Evolutionary conservation across 2,113 vertebrate species (phyloP).

Genomic region (Dasyurus viverrinus): DNA sequence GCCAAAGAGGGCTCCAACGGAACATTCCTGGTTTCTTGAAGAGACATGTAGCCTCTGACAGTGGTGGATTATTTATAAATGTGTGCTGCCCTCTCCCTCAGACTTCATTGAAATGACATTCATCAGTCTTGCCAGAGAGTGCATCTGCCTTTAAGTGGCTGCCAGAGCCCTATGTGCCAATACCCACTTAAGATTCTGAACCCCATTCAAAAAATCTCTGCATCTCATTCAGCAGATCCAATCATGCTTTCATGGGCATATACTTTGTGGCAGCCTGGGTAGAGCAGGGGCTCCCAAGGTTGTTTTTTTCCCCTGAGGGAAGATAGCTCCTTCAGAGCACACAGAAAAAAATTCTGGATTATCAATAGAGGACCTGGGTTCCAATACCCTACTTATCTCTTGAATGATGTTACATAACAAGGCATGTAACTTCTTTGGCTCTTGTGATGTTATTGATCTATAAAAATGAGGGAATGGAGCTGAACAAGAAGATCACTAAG

Average conservation of each 20-base stretch:
- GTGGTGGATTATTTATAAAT: conserved; percentile 33
- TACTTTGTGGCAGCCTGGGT: not conserved
- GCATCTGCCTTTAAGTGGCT: not conserved
- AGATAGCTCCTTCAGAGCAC: not conserved
- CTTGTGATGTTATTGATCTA: not conserved
- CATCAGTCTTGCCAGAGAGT: conserved; percentile 35
- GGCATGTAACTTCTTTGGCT: not conserved
- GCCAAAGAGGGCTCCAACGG: not conserved
- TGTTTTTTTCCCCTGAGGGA: not conserved
- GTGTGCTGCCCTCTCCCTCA: conserved; percentile 21
- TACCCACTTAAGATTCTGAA: conserved; percentile 58
- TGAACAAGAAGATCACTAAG: not conserved
- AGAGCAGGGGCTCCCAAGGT: not conserved
- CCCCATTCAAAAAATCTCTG: not conserved
- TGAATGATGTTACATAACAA: not conserved
- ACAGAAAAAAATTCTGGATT: not conserved
- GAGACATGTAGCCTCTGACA: not conserved
- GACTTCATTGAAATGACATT: conserved; percentile 17
- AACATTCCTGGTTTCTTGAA: not conserved
- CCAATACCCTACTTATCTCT: not conserved
- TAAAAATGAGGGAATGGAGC: not conserved
- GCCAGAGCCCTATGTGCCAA: conserved; percentile 46
- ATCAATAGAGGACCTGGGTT: not conserved
- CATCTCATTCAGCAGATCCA: conserved; percentile 41
- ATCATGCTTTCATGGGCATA: not conserved